phyloP scores from a whole-genome alignment of 1,140 invertebrate species.

The Aphaenogaster ashmeadi region DNA sequence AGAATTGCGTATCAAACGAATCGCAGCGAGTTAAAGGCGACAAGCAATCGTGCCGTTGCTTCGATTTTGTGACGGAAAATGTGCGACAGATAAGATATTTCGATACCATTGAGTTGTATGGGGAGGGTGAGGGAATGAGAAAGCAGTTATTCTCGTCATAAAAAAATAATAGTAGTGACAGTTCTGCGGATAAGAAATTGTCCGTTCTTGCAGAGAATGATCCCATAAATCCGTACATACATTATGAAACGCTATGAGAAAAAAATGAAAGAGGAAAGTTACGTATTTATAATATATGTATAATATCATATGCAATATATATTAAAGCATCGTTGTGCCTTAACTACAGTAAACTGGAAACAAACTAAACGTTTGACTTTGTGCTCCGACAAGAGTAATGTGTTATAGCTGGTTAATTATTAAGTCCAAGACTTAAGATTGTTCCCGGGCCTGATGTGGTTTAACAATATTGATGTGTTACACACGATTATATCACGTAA shows the following conservation, averaged over 20 bases:
- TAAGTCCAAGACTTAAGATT: conserved; percentile 15
- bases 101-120: not conserved
- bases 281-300: not conserved
- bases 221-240: not conserved
- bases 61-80: conserved; percentile 19
- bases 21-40: not conserved
- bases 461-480: conserved; percentile 3
- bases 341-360: conserved; percentile 7
- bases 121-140: not conserved
- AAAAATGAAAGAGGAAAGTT: not conserved
- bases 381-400: not conserved
- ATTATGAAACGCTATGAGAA: not conserved
- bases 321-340: not conserved
- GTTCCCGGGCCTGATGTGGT: not conserved
- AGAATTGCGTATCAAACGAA: conserved; percentile 12
- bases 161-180: not conserved
- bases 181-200: conserved; percentile 15
- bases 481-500: not conserved
- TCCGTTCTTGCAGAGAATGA: not conserved
- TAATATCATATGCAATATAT: not conserved
- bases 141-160: not conserved
- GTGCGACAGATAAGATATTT: conserved; percentile 1
- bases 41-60: not conserved
- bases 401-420: conserved; percentile 11
- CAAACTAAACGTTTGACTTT: conserved; percentile 21